phyloP scores from a whole-genome alignment of 2,888 invertebrate species.

The Flexamia atlantica region DNA sequence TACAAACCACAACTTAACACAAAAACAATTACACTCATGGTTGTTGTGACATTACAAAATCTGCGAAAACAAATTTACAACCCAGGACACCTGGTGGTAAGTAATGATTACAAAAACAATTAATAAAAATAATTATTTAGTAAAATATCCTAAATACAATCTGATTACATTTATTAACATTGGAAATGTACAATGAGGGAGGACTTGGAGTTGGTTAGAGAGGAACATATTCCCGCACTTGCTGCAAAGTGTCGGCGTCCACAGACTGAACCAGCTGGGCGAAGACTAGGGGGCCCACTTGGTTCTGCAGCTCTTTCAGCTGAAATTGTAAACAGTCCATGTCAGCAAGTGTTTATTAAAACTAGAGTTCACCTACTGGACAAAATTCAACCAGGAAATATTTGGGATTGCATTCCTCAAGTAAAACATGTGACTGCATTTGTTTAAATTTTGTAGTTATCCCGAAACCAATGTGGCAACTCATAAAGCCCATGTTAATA shows the following conservation, averaged over 20 bases:
- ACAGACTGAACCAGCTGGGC: constrained; percentile 85
- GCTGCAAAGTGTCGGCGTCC: constrained; percentile 79
- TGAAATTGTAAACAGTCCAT: no score
- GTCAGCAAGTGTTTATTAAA: no score
- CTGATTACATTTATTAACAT: constrained; percentile 42
- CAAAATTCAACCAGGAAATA: no score
- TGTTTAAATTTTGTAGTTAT: no score
- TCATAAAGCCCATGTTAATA: no score
- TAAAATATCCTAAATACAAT: constrained; percentile 55
- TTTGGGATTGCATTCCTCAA: no score
- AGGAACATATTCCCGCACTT: constrained; percentile 64
- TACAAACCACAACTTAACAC: background rate
- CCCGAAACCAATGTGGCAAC: no score
- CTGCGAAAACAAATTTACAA: background rate
- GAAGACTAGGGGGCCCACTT: constrained; percentile 87
- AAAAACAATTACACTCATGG: background rate
- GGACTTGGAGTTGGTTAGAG: constrained; percentile 53
- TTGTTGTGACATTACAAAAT: background rate
- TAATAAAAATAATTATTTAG: constrained; percentile 40
- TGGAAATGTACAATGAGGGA: constrained; percentile 46
- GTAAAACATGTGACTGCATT: no score
- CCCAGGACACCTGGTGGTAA: background rate
- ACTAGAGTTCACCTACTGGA: no score
- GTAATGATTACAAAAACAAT: constrained; percentile 40
- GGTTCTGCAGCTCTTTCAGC: constrained; percentile 83